Conservation (phyloP, 2,797 vertebrate genomes). For the Pterois miles region DNA sequence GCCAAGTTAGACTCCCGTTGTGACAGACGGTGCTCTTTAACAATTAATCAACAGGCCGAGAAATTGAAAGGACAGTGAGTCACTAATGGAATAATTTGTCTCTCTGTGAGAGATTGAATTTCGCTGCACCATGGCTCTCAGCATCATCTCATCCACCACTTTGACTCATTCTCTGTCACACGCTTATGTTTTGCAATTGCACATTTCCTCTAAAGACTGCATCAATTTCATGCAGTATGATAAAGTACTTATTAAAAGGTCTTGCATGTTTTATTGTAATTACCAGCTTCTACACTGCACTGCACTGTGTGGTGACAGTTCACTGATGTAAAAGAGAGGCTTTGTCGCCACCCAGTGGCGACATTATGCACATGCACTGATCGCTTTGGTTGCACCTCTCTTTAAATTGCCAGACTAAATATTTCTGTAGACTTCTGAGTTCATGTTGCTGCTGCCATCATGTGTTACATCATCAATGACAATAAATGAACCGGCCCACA, state of each 20-base stretch:
- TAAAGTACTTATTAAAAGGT: neutral
- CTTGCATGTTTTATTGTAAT: neutral
- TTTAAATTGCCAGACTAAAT: no score
- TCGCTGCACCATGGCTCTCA: conserved; percentile 16
- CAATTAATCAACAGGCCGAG: conserved; percentile 71
- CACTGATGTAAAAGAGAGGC: neutral
- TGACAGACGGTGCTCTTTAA: conserved; percentile 69
- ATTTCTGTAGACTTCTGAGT: no score
- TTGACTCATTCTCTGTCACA: conserved; percentile 19
- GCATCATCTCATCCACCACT: conserved; percentile 36
- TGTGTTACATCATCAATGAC: no score
- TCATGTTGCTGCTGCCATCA: no score
- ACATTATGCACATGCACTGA: no score
- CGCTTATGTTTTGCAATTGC: conserved; percentile 1
- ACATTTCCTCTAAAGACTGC: neutral
- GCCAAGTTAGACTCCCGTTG: conserved; percentile 59
- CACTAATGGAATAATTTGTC: conserved; percentile 71
- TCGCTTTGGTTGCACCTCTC: no score
- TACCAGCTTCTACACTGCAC: neutral
- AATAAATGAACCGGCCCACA: no score
- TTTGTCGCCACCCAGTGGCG: no score
- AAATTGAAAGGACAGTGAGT: conserved; percentile 68
- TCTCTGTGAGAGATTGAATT: conserved; percentile 66
- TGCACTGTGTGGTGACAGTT: neutral
- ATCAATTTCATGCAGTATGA: neutral